Percentiles rank a stretch among this genome's conserved stretches.
phyloP scores from a whole-genome alignment of 2,113 vertebrate species.

The Hippocampus zosterae region DNA sequence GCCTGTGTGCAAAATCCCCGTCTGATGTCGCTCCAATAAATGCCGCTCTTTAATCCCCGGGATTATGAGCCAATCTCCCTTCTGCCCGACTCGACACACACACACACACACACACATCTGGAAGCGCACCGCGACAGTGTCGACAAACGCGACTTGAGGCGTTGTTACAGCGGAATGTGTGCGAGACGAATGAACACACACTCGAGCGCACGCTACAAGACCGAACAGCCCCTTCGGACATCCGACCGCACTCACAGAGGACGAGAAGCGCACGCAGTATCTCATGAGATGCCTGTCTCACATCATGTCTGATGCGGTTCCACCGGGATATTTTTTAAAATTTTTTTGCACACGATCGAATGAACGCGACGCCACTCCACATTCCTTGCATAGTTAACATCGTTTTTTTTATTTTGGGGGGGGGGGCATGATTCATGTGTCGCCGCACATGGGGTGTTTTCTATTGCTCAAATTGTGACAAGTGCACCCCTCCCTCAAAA shows the following conservation, averaged over 20 bases:
- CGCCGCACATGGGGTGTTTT: slow-evolving; percentile 6
- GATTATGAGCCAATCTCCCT: slow-evolving; percentile 45
- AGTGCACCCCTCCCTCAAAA: too few species aligned
- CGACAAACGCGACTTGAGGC: background rate
- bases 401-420: slow-evolving; percentile 26
- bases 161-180: background rate
- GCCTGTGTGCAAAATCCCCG: slow-evolving; percentile 30
- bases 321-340: too few species aligned
- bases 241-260: slow-evolving; percentile 21
- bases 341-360: slow-evolving; percentile 6
- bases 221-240: slow-evolving; percentile 20
- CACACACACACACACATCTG: slow-evolving; percentile 2
- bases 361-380: slow-evolving; percentile 28
- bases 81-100: slow-evolving; percentile 13
- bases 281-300: background rate
- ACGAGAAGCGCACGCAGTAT: slow-evolving; percentile 15
- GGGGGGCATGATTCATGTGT: background rate
- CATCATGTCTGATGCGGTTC: slow-evolving; percentile 2
- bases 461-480: background rate
- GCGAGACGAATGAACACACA: slow-evolving; percentile 8
- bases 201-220: background rate
- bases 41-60: slow-evolving; percentile 43
- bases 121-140: background rate
- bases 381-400: slow-evolving; percentile 58
- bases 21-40: slow-evolving; percentile 41